Evolutionary conservation across 2,888 invertebrate genomes (phyloP).

Genomic region (Blomia tropicalis): DNA sequence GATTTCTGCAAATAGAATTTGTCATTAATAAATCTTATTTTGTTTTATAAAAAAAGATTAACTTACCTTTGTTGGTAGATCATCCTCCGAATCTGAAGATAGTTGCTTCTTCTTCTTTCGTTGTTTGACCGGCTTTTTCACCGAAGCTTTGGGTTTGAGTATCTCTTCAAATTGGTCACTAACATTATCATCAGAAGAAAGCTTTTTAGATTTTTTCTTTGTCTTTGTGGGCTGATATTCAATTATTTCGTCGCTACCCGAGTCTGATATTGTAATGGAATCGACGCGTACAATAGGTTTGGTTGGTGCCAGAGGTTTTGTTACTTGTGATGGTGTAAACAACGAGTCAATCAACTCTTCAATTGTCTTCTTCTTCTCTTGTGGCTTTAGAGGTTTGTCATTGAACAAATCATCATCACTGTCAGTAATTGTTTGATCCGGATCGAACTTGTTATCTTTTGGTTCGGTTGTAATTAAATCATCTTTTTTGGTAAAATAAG

Average conservation of each 20-base stretch:
- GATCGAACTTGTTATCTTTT: neutral
- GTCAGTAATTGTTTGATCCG: neutral
- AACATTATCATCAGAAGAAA: slow-evolving; percentile 27
- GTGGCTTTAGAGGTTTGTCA: neutral
- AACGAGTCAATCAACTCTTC: slow-evolving; percentile 23
- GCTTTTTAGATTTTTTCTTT: slow-evolving; percentile 23
- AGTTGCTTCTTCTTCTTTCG: slow-evolving; percentile 27
- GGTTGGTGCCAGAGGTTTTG: no score
- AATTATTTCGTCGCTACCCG: neutral
- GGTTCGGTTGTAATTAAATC: no score
- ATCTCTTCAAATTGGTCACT: slow-evolving; percentile 9
- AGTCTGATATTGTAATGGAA: no score
- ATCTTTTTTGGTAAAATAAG: no score
- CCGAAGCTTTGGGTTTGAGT: slow-evolving; percentile 6
- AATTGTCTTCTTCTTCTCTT: slow-evolving; percentile 21
- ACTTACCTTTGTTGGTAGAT: slow-evolving; percentile 26
- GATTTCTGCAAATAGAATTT: slow-evolving; percentile 27
- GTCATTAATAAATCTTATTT: neutral
- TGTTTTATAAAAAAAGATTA: neutral
- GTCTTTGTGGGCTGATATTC: neutral
- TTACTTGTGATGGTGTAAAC: neutral
- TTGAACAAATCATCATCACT: slow-evolving; percentile 22
- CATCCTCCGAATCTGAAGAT: slow-evolving; percentile 30
- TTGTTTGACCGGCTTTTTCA: slow-evolving; percentile 25
- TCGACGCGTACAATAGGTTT: no score